These are phyloP conservation scores for Nannoperca australis DNA, from an alignment of 2,797 vertebrate species.

Conservation along the genomic window DNA sequence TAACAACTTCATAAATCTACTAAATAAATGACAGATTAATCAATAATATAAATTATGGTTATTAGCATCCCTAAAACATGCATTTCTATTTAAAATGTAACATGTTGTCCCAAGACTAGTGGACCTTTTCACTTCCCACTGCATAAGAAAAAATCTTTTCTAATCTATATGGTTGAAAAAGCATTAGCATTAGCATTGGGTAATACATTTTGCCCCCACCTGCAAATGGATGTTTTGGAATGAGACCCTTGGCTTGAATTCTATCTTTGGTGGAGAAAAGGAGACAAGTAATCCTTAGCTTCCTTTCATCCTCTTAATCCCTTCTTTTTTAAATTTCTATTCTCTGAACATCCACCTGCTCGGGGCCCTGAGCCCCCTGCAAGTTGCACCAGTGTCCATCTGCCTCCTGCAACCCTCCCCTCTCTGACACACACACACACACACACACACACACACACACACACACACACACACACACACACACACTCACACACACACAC, in stretches of 20 bases:
- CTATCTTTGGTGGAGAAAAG: constrained; percentile 58
- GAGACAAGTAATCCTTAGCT: constrained; percentile 68
- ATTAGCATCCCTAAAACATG: not conserved
- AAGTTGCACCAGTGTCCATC: constrained; percentile 72
- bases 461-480: constrained; percentile 30
- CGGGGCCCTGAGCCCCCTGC: constrained; percentile 54
- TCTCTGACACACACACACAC: constrained; percentile 29
- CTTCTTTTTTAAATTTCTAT: constrained; percentile 64
- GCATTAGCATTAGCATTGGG: no score
- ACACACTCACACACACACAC: constrained; percentile 36
- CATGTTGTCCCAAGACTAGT: not conserved
- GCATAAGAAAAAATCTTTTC: not conserved
- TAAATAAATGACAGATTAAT: not conserved
- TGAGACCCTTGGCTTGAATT: constrained; percentile 49
- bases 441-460: constrained; percentile 40
- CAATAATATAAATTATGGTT: not conserved
- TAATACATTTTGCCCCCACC: not conserved
- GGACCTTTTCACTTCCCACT: not conserved
- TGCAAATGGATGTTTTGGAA: constrained; percentile 46
- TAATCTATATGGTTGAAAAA: not conserved
- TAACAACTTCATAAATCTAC: not conserved
- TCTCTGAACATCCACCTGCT: constrained; percentile 77
- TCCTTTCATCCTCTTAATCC: constrained; percentile 75
- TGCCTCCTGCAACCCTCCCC: constrained; percentile 56
- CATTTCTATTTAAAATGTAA: constrained; percentile 1